Evolutionary conservation across 2,797 vertebrate genomes (phyloP), one percentile per base, ranked within the genome.

Genomic region (Pangasius larnaudii): DNA sequence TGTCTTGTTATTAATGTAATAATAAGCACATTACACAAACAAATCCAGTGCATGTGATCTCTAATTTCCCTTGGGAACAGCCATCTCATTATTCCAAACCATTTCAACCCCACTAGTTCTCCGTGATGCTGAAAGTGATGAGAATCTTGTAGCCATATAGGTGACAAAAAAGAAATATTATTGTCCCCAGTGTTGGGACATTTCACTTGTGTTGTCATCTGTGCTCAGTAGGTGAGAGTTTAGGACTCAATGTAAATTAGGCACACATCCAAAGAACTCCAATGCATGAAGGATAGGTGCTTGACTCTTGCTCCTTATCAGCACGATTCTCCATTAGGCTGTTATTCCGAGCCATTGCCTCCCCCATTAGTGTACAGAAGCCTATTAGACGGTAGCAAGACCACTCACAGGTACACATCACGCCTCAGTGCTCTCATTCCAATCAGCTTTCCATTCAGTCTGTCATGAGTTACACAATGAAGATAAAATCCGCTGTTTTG

Each of bases 371-470:
- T 90, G 92, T 93, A 92, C 94, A 92, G 90, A 83, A 91, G 92
- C 91, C 91, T 93, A 94, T 94, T 94, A 94, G 91, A 92, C 46
- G 83, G 90, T 90, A 91, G 92, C 14, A 82, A 90, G 92, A 88
- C 85, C 90, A 61, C 89, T 92, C 91, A 93, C 92, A 92, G 93
- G 91, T 75, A 87, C 91, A 91, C 22, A 88, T 87, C 90, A 88
- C 88, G 90, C 89, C 87, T 90, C n/a, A 89, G 86, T 89, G 91
- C 92, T 88, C 90, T 69, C 93, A 87, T 93, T 94, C 94, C 93
- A 93, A 95, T 93, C 85, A 92, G 91, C 91, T 93, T 94, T 94
- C 93, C 92, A 91, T 93, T 94, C 88, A 78, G 80, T 46, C 46
- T 86, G 84, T 71, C 84, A 39, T 61, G 13, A 72, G 83, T 61